Evolutionary conservation across 2,113 vertebrate species (phyloP), one percentile per base, ranked within the genome.

Genomic region (Toxotes jaculatrix): DNA sequence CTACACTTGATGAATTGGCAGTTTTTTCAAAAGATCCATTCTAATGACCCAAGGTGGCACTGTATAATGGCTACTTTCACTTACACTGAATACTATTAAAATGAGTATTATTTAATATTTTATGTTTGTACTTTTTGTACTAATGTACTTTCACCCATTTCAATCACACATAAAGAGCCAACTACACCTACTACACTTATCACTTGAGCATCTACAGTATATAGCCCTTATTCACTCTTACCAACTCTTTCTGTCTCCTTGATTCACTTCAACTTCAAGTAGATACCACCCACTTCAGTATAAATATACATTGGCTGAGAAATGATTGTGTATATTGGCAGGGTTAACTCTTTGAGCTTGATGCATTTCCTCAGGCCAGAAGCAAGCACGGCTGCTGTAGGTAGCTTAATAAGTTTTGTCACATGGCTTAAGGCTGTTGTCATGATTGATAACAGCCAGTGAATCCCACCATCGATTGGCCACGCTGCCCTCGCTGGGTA

Each of bases 371-470:
- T 43, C 23, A 87, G 89, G 91, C 76, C 70, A 64, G 38, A 65
- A 60, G 74, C 59, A 80, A 12, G 71, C 68, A 40, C 80, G 80
- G 74, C 82, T 84, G 83, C 72, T 81, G 75, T 74, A 80, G 79
- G 74, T 84, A 86, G 76, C 81, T 79, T 92, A 90, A 94, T 89
- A 85, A 49, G 51, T 83, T 89, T 88, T 92, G 86, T 91, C 88
- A 92, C 82, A 86, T 80, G 75, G 73, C 89, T 90, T 87, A 77
- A 89, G 88, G 91, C 89, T 82, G 82, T 89, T 90, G 86, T 90
- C 80, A 71, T 93, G 93, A 94, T 92, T 92, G 90, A 93, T 94
- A 90, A 91, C 83, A 74, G 67, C 70, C 81, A 73, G 73, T 70
- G 88, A 88, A 91, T 90, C 90, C 59, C 70, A 51, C 78, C 84